Percentiles rank a stretch among this genome's conserved stretches.
Evolutionary conservation across 2,113 vertebrate genomes (phyloP).

Genomic region (Panthera uncia): DNA sequence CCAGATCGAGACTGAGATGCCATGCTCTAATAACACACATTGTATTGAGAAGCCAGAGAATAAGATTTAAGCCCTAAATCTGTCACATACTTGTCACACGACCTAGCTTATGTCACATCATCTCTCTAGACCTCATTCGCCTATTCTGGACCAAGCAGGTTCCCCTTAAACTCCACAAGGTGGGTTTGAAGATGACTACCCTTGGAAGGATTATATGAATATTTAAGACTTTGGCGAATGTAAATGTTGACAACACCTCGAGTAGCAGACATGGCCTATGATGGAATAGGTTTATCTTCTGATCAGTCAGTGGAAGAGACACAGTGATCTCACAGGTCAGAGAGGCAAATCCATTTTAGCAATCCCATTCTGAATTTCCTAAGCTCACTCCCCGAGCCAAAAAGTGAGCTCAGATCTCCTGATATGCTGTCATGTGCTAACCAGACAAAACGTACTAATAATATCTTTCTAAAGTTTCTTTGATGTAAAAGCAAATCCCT

Average conservation of each 20-base stretch:
- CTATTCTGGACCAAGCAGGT: not conserved
- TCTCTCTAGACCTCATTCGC: not conserved
- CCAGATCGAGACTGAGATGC: not conserved
- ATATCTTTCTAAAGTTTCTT: not conserved
- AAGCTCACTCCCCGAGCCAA: not conserved
- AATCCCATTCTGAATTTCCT: not conserved
- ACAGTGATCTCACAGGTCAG: slow-evolving; percentile 18
- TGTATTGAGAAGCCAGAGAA: not conserved
- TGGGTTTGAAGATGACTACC: not conserved
- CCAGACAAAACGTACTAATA: not conserved
- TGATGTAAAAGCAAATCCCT: not conserved
- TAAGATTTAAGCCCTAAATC: not conserved
- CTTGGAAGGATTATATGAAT: not conserved
- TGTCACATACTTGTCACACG: not conserved
- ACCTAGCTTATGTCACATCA: not conserved
- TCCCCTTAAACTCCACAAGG: not conserved
- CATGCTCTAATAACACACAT: not conserved
- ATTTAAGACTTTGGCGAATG: not conserved
- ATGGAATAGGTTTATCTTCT: not conserved
- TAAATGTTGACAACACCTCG: not conserved
- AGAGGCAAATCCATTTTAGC: not conserved
- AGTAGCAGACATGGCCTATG: not conserved
- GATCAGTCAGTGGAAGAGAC: not conserved
- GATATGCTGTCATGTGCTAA: not conserved
- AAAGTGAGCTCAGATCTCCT: slow-evolving; percentile 16